Evolutionary conservation across 2,113 vertebrate species (phyloP), one percentile per base, ranked within the genome.

Genomic region (Oreochromis niloticus): DNA sequence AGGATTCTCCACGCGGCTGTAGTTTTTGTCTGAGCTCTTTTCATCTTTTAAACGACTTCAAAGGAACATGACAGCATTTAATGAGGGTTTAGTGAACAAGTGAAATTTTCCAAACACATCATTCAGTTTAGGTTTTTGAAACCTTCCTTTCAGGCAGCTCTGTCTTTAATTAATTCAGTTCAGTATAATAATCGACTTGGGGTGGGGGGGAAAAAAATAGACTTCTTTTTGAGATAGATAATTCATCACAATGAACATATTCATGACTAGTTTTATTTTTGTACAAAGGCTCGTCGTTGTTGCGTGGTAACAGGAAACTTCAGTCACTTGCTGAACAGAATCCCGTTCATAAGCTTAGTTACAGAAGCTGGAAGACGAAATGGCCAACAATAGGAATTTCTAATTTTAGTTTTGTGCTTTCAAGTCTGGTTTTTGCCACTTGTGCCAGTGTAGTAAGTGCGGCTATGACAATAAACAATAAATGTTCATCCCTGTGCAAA

Each of bases 91-190:
- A 83, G 85, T 55, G 39, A 61, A 32, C 6, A 50, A 50, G 17
- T 78, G 43, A 78, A 78, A 32, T 32, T 78, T 78, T 50, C 27
- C 52, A 75, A 54, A 30, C 16, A 57, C 79, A 55, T 82, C 9
- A 57, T 19, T 68, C 24, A 79, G 78, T 78, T 52, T 32, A 50
- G 32, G n/a, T 71, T 85, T 83, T 68, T 80, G 6, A 85, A 84
- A 61, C 43, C 13, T 63, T 57, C 4, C 30, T 73, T 90, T 73
- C 54, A 87, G 63, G n/a, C 63, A 71, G 10, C 50, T 59, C 8
- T 48, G 73, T 13, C 85, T 87, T 61, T 84, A 75, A 85, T 85
- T 85, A 39, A 91, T 89, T 91, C 55, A 66, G 19, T 48, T 83
- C 22, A 79, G 43, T 66, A 16, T 55, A 24, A 89, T 59, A 81